Conservation (phyloP, 1,140 invertebrate species). For the Nasonia vitripennis region DNA sequence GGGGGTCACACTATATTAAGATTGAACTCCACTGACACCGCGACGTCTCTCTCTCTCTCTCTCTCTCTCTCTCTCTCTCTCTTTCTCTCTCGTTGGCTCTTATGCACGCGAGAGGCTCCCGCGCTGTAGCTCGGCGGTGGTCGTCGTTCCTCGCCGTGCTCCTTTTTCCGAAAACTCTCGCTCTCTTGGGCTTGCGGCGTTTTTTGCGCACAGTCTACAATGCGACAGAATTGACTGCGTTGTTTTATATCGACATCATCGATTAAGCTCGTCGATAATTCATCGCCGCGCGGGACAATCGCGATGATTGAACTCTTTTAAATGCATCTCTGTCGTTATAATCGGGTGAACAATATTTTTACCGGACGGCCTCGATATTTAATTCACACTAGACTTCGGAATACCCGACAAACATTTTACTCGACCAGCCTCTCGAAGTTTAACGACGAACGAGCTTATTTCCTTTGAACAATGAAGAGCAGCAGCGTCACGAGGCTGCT, state of each 20-base stretch:
- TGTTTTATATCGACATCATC: too few relatives aligned
- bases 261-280: too few relatives aligned
- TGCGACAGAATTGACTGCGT: too few relatives aligned
- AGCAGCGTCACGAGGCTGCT: not conserved
- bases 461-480: not conserved
- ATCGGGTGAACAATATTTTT: too few relatives aligned
- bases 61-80: constrained; percentile 1
- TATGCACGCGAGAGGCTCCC: not conserved
- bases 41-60: constrained; percentile 49
- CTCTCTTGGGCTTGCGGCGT: not conserved
- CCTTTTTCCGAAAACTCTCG: not conserved
- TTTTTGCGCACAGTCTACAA: not conserved
- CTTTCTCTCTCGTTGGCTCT: too few relatives aligned
- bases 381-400: too few relatives aligned
- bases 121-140: constrained; percentile 17
- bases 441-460: not conserved
- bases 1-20: constrained; percentile 76
- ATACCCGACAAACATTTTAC: too few relatives aligned
- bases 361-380: too few relatives aligned
- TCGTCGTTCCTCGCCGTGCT: constrained; percentile 4
- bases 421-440: not conserved
- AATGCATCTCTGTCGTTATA: too few relatives aligned
- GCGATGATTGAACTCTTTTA: too few relatives aligned
- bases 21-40: constrained; percentile 75
- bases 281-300: too few relatives aligned